phyloP scores from a whole-genome alignment of 2,888 invertebrate species.

The Rosalia funebris region DNA sequence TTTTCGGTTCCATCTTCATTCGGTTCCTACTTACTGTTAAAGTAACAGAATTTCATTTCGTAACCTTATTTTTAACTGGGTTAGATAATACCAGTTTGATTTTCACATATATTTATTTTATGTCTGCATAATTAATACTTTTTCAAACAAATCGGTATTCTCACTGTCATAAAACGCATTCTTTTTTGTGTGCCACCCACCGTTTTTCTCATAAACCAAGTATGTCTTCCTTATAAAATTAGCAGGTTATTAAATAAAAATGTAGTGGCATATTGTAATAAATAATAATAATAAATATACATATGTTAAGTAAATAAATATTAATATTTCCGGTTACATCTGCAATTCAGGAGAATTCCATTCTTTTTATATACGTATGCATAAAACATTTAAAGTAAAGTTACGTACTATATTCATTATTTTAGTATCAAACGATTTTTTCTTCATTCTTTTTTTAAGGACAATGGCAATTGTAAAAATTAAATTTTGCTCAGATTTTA shows the following conservation, averaged over 20 bases:
- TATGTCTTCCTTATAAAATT: neutral
- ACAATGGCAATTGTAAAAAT: too few species aligned
- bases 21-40: too few species aligned
- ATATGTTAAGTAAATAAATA: neutral
- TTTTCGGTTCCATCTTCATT: neutral
- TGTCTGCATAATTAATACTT: neutral
- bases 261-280: neutral
- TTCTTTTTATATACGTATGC: too few species aligned
- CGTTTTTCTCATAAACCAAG: neutral
- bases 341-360: too few species aligned
- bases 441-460: too few species aligned
- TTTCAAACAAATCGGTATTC: neutral
- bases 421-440: too few species aligned
- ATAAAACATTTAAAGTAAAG: too few species aligned
- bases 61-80: slow-evolving; percentile 6
- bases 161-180: neutral
- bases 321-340: neutral
- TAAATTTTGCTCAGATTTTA: too few species aligned
- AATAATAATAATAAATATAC: too few species aligned
- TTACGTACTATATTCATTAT: too few species aligned
- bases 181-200: neutral
- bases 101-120: neutral
- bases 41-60: neutral
- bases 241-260: neutral
- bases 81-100: neutral